Base-by-base conservation (phyloP, 2,113 vertebrate species). In the Reinhardtius hippoglossoides region DNA sequence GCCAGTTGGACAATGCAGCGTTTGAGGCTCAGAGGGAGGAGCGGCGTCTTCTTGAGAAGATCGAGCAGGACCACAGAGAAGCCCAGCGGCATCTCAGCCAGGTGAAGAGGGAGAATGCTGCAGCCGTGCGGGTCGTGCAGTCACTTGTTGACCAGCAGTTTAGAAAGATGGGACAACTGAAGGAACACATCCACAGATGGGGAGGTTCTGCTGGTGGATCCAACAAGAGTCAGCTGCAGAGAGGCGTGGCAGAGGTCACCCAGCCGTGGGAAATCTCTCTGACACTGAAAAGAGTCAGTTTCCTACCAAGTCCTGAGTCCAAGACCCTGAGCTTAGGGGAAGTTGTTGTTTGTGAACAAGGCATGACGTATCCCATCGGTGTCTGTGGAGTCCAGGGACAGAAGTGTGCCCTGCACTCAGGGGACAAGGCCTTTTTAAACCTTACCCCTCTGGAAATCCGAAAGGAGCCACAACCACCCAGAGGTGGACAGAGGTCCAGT, bases 191-290 rank as follows among this genome's bases (percentile, higher is more conserved):
- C 13, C 84, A 91, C 70, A 89, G 91, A 70, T 89, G 89, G 84
- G 91, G 88, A 9, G 86, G 77, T 24, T 88, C 76, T 0, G 84
- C 92, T 4, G 82, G 85, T 56, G 93, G 83, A 62, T 65, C 90
- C 18, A 91, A 94, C 72, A 94, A 87, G 87, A 88, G 86, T 67
- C 93, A 93, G 74, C 84, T 95, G 24, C 87, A 93, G 71, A 88
- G 86, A 76, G 89, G 87, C 3, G 88, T 93, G 4, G 80, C 85
- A n/a, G 92, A 94, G 52, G 81, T 93, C 48, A 93, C 92, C 4
- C 93, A 94, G 44, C 89, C 92, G 1, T 94, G 88, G 87, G 91
- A 94, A 57, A 91, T 95, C 63, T 88, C 91, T 50, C 59, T 96
- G 5, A 93, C 90, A 7, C 35, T 95, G 48, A 95, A 94, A 83